phyloP scores from a whole-genome alignment of 2,797 vertebrate genomes.

The Pseudochaenichthys georgianus region DNA sequence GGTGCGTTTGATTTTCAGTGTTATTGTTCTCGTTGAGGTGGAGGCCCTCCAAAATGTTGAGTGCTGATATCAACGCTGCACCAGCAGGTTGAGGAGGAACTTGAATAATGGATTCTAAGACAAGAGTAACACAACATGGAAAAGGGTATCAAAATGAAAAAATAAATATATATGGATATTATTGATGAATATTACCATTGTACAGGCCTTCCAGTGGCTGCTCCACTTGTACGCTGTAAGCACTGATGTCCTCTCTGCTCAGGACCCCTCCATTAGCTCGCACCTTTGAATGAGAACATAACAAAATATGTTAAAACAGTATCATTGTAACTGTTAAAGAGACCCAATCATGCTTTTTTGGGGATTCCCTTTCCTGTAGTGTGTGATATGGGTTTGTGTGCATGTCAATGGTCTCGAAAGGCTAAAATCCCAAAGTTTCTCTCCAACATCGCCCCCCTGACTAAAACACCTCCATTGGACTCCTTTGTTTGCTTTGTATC shows the following conservation, averaged over 20 bases:
- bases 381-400: too few relatives aligned
- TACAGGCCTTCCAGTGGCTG: constrained; percentile 85
- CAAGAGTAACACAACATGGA: constrained; percentile 5
- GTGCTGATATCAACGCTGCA: constrained; percentile 86
- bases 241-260: constrained; percentile 88
- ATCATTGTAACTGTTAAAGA: not conserved
- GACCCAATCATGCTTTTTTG: too few relatives aligned
- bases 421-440: too few relatives aligned
- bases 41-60: constrained; percentile 88
- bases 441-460: too few relatives aligned
- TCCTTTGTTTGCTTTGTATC: too few relatives aligned
- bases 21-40: constrained; percentile 80
- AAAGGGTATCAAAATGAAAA: not conserved
- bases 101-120: constrained; percentile 87
- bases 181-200: constrained; percentile 77
- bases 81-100: constrained; percentile 88
- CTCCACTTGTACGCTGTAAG: constrained; percentile 85
- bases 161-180: not conserved
- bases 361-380: too few relatives aligned
- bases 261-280: constrained; percentile 86
- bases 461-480: too few relatives aligned
- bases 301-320: not conserved
- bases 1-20: constrained; percentile 78
- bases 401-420: too few relatives aligned
- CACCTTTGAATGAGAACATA: constrained; percentile 76